Percentiles rank a stretch among this genome's conserved stretches.
phyloP scores from a whole-genome alignment of 2,888 invertebrate genomes.

The Oscheius myriophilus region DNA sequence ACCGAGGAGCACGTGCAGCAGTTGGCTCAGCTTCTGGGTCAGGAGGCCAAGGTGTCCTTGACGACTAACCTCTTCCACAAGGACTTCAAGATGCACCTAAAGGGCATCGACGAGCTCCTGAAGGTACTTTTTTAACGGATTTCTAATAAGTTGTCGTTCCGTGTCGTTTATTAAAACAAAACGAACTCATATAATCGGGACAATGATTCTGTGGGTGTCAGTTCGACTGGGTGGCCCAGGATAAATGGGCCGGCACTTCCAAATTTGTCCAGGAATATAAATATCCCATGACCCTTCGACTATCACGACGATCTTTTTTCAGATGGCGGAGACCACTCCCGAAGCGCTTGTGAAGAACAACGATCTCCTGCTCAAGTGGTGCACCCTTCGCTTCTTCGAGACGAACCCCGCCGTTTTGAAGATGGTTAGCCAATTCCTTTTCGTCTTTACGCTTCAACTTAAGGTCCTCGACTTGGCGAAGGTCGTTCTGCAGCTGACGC shows the following conservation, averaged over 20 bases:
- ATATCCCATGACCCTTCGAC: background rate
- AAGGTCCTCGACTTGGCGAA: constrained; percentile 42
- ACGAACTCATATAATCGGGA: no score
- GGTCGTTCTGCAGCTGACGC: constrained; percentile 75
- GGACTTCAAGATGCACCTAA: constrained; percentile 92
- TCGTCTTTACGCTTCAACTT: background rate
- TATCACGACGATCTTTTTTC: constrained; percentile 1
- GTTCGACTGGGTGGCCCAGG: no score
- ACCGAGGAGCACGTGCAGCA: constrained; percentile 92
- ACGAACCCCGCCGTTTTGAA: constrained; percentile 96
- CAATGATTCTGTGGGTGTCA: no score
- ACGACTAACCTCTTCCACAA: constrained; percentile 86
- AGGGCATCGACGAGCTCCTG: constrained; percentile 88
- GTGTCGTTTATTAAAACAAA: background rate
- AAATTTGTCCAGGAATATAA: no score
- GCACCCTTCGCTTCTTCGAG: constrained; percentile 94
- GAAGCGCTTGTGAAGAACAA: constrained; percentile 87
- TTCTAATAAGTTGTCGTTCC: no score
- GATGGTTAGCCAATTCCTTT: constrained; percentile 76
- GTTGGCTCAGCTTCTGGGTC: constrained; percentile 89
- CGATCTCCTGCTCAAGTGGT: constrained; percentile 94
- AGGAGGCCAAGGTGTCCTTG: constrained; percentile 79
- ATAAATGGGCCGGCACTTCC: no score
- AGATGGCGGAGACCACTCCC: constrained; percentile 70
- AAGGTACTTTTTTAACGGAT: constrained; percentile 76